These are phyloP conservation scores for Colletes collaris DNA, from an alignment of 2,888 invertebrate genomes.

Conservation along the genomic window DNA sequence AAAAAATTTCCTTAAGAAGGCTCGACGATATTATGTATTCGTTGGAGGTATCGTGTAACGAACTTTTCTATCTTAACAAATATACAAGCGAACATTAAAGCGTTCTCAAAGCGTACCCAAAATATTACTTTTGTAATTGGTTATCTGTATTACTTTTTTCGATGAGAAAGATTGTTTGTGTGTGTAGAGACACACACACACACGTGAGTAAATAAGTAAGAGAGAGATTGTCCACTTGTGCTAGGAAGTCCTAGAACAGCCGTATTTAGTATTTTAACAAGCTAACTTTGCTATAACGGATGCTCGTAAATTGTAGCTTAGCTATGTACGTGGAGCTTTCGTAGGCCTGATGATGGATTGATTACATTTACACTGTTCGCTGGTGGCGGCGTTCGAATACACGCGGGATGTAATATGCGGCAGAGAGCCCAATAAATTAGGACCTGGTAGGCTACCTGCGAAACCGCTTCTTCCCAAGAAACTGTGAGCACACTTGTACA, in stretches of 20 bases:
- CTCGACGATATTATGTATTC: slow-evolving; percentile 33
- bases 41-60: slow-evolving; percentile 40
- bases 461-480: slow-evolving; percentile 86
- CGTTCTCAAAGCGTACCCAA: slow-evolving; percentile 59
- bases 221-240: slow-evolving; percentile 65
- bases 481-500: slow-evolving; percentile 86
- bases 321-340: slow-evolving; percentile 77
- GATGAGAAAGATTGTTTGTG: slow-evolving; percentile 44
- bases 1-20: slow-evolving; percentile 29
- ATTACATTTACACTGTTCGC: slow-evolving; percentile 81
- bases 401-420: slow-evolving; percentile 82
- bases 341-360: slow-evolving; percentile 74
- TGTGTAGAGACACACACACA: background rate
- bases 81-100: slow-evolving; percentile 54
- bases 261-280: slow-evolving; percentile 43
- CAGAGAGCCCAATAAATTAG: slow-evolving; percentile 79
- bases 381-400: slow-evolving; percentile 78
- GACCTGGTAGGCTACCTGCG: slow-evolving; percentile 79
- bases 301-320: slow-evolving; percentile 47
- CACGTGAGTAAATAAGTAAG: slow-evolving; percentile 38
- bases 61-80: slow-evolving; percentile 40
- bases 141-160: slow-evolving; percentile 42
- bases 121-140: slow-evolving; percentile 56
- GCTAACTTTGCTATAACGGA: slow-evolving; percentile 30
- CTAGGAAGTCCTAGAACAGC: slow-evolving; percentile 53